These are phyloP conservation scores for Poecile atricapillus DNA, from an alignment of 2,113 vertebrate genomes.

Conservation along the genomic window DNA sequence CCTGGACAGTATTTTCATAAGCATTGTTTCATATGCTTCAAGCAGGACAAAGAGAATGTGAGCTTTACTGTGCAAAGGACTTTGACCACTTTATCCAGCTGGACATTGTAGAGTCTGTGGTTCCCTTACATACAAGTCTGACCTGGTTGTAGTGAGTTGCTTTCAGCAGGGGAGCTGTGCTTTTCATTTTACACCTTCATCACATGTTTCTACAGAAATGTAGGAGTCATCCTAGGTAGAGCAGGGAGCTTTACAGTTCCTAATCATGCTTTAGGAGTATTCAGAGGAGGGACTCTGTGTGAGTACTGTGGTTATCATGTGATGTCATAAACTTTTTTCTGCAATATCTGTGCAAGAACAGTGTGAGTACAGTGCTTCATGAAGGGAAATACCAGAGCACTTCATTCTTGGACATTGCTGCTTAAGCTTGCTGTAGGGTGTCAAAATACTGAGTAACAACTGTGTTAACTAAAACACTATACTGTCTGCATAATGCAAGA, in stretches of 20 bases:
- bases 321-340: not conserved
- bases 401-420: not conserved
- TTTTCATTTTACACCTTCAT: not conserved
- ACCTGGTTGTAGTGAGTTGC: not conserved
- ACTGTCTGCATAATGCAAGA: not conserved
- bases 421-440: not conserved
- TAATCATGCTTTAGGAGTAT: fast-evolving
- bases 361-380: not conserved
- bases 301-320: not conserved
- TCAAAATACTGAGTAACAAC: not conserved
- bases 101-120: not conserved
- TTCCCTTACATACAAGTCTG: not conserved
- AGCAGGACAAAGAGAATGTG: not conserved
- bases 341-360: not conserved
- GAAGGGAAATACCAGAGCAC: not conserved
- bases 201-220: not conserved
- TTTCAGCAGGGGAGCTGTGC: not conserved
- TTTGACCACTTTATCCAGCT: not conserved
- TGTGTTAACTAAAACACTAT: not conserved
- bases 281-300: not conserved
- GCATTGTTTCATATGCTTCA: not conserved
- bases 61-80: not conserved
- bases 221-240: not conserved
- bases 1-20: not conserved
- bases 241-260: not conserved